These are phyloP conservation scores for Rissa tridactyla DNA, from an alignment of 2,113 vertebrate species.

Conservation along the genomic window DNA sequence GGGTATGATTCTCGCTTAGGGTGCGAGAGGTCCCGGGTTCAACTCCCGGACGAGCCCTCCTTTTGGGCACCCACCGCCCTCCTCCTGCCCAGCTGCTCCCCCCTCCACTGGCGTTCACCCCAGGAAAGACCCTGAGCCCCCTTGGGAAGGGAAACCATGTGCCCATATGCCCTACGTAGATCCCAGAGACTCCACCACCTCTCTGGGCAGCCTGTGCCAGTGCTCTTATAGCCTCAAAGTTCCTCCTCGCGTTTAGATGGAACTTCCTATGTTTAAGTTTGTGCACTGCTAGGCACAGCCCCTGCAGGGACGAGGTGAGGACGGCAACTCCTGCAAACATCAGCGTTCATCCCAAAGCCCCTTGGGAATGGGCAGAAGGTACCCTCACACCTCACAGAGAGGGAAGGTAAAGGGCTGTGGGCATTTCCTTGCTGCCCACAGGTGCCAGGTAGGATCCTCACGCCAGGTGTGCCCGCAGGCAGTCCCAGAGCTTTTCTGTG, in stretches of 20 bases:
- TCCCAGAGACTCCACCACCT: no score
- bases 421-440: neutral
- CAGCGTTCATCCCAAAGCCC: accelerated
- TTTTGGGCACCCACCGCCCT: neutral
- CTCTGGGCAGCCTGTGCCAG: no score
- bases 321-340: neutral
- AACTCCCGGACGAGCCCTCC: conserved; percentile 14
- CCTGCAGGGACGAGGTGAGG: neutral
- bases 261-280: no score
- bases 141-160: no score
- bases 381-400: no score
- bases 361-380: neutral
- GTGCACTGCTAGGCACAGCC: neutral
- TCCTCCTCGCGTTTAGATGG: no score
- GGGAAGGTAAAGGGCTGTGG: neutral
- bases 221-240: no score
- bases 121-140: no score
- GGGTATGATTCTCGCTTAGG: conserved; percentile 69
- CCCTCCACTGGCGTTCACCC: no score
- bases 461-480: neutral
- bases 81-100: neutral
- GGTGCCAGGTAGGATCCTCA: no score
- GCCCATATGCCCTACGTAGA: no score
- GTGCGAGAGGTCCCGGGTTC: conserved; percentile 67
- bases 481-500: neutral